Evolutionary conservation across 2,797 vertebrate species (phyloP).

Genomic region (Catostomus latipinnis): DNA sequence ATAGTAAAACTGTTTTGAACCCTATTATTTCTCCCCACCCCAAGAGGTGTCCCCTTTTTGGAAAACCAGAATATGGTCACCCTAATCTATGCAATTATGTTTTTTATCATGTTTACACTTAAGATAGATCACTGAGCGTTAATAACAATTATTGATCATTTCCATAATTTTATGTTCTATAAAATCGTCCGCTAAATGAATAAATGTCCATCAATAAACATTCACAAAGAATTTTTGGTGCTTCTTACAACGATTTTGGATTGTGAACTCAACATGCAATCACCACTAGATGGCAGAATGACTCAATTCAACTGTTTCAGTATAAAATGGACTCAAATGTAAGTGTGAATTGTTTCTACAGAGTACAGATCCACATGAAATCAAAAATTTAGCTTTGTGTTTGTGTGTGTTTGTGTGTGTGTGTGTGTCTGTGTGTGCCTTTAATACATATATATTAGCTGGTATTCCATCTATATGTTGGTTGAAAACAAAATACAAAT

Average conservation of each 20-base stretch:
- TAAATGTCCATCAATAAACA: not conserved
- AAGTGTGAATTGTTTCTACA: not conserved
- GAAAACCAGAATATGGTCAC: too few species aligned
- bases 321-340: not conserved
- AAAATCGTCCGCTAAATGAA: too few species aligned
- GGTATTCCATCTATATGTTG: too few species aligned
- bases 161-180: too few species aligned
- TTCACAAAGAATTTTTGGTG: not conserved
- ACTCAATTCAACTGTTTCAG: not conserved
- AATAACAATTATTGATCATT: not conserved
- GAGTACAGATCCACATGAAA: not conserved
- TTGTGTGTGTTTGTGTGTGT: too few species aligned
- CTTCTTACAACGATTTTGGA: not conserved
- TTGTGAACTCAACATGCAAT: too few species aligned
- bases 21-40: too few species aligned
- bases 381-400: too few species aligned
- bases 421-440: too few species aligned
- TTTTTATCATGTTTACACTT: not conserved
- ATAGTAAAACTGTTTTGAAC: too few species aligned
- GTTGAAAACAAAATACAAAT: not conserved
- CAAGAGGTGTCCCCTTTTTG: too few species aligned
- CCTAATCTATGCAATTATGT: not conserved
- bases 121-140: not conserved
- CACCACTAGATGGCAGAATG: slow-evolving; percentile 13
- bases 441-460: too few species aligned